A percentile compares a stretch with the other conserved stretches of the same genome.
These are phyloP conservation scores for Anastrepha obliqua DNA, from an alignment of 1,140 invertebrate genomes.

Conservation along the genomic window DNA sequence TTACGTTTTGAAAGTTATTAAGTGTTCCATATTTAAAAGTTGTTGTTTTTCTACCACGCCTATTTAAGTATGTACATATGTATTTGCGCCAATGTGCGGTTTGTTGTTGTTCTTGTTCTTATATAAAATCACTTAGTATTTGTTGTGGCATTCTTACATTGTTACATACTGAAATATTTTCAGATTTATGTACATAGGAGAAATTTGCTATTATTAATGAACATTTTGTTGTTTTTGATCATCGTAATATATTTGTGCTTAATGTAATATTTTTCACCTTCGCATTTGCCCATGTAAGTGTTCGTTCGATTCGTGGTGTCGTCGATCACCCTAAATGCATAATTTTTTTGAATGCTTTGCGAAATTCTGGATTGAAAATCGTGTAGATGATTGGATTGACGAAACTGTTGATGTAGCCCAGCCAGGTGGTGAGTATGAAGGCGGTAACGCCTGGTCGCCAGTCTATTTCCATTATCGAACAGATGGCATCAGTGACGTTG, in stretches of 20 bases:
- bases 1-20: background rate
- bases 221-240: background rate
- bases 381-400: conserved; percentile 99
- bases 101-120: background rate
- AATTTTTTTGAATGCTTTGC: conserved; percentile 98
- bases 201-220: background rate
- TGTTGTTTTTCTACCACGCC: background rate
- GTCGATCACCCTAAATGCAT: conserved; percentile 79
- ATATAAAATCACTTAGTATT: conserved; percentile 14
- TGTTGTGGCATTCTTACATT: background rate
- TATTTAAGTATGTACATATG: too few species aligned
- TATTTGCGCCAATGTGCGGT: background rate
- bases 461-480: conserved; percentile 85
- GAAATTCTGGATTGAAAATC: conserved; percentile 99
- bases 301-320: background rate
- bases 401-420: conserved; percentile 99
- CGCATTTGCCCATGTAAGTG: background rate
- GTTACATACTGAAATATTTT: background rate
- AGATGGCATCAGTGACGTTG: conserved; percentile 97
- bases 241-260: background rate
- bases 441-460: conserved; percentile 91
- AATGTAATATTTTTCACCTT: background rate
- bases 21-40: background rate
- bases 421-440: conserved; percentile 97
- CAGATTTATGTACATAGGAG: background rate